phyloP scores from a whole-genome alignment of 2,888 invertebrate genomes.

The Barypeithes pellucidus region DNA sequence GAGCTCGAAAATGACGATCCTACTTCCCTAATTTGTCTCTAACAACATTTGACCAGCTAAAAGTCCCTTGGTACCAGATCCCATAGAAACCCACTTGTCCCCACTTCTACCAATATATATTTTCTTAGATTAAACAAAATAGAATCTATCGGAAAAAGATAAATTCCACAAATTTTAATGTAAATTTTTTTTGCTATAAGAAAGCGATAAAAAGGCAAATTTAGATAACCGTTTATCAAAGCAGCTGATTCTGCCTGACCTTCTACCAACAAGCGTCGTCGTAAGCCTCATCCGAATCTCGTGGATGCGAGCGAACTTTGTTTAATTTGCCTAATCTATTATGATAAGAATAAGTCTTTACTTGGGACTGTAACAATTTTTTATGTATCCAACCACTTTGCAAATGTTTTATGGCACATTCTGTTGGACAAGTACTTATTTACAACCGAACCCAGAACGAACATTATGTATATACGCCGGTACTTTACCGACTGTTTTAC shows the following conservation, averaged over 20 bases:
- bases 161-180: conserved; percentile 11
- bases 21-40: no score
- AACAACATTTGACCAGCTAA: no score
- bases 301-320: not conserved
- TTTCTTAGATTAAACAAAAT: no score
- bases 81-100: no score
- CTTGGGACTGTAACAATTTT: not conserved
- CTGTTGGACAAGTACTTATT: no score
- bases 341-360: conserved; percentile 2
- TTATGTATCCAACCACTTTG: not conserved
- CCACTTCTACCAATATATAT: no score
- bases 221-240: conserved; percentile 35
- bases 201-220: conserved; percentile 1
- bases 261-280: conserved; percentile 22
- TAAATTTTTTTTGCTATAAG: not conserved
- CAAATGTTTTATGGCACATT: not conserved
- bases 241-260: conserved; percentile 41
- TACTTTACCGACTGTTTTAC: no score
- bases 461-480: no score
- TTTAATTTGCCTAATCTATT: conserved; percentile 18
- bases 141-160: no score
- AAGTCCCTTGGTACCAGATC: no score
- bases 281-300: not conserved
- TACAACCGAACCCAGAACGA: not conserved
- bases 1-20: no score